These are phyloP conservation scores for Rhorus exstirpatorius DNA, from an alignment of 2,888 invertebrate species.

Conservation along the genomic window DNA sequence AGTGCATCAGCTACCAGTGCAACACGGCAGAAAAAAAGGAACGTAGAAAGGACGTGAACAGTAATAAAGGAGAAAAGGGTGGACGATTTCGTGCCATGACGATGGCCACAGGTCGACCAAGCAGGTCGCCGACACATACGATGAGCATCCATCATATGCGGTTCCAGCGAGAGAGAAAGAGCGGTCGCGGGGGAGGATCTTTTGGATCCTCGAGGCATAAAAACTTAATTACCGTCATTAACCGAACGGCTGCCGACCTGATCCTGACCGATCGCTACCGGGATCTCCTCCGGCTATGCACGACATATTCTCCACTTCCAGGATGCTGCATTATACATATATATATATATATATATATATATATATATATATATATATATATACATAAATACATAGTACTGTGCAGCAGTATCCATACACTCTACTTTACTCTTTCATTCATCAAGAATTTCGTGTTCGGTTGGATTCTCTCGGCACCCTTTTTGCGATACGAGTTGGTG, in stretches of 20 bases:
- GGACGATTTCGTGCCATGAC: constrained; percentile 53
- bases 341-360: constrained; percentile 22
- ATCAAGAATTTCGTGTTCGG: constrained; percentile 60
- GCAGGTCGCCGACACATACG: constrained; percentile 60
- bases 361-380: constrained; percentile 8
- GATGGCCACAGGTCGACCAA: constrained; percentile 58
- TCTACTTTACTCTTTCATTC: constrained; percentile 46
- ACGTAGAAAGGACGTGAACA: neutral
- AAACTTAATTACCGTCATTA: constrained; percentile 86
- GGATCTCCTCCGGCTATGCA: constrained; percentile 45
- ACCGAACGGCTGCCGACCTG: constrained; percentile 77
- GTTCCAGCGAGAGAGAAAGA: constrained; percentile 49
- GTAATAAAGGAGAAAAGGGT: constrained; percentile 46
- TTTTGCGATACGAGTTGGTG: constrained; percentile 13
- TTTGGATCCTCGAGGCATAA: constrained; percentile 78
- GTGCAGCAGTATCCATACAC: constrained; percentile 12
- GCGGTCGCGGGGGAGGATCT: constrained; percentile 67
- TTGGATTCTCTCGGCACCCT: constrained; percentile 48
- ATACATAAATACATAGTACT: too few relatives aligned
- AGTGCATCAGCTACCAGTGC: constrained; percentile 46
- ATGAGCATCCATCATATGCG: constrained; percentile 82
- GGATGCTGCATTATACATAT: constrained; percentile 24
- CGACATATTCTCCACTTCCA: constrained; percentile 33
- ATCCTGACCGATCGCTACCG: constrained; percentile 76
- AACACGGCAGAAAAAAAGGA: constrained; percentile 15